A percentile compares a stretch with the other conserved stretches of the same genome.
phyloP scores from a whole-genome alignment of 2,797 vertebrate genomes.

The Xenopus petersii region DNA sequence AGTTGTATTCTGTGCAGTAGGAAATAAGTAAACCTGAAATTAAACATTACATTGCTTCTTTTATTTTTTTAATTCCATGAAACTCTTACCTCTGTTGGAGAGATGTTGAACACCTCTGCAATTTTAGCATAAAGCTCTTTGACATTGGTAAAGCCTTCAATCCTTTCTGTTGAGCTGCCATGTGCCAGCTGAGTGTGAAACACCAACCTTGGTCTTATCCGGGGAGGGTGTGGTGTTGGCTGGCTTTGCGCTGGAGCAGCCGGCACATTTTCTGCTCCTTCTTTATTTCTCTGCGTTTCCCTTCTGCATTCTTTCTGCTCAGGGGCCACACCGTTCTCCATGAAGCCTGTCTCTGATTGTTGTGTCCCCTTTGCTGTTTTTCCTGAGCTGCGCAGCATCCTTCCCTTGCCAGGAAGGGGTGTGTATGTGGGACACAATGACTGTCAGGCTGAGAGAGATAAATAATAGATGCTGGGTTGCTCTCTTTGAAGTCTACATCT shows the following conservation, averaged over 20 bases:
- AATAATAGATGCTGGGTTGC: conserved; percentile 58
- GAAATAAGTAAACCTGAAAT: too few species aligned
- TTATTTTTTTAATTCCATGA: background rate
- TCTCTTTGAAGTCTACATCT: conserved; percentile 7
- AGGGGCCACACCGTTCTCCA: conserved; percentile 80
- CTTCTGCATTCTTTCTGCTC: conserved; percentile 55
- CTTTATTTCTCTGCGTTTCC: conserved; percentile 53
- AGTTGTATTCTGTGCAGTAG: too few species aligned
- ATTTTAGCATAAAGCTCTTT: conserved; percentile 95
- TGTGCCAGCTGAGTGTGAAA: conserved; percentile 97
- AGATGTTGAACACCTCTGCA: conserved; percentile 90
- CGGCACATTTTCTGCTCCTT: conserved; percentile 54
- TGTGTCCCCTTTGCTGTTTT: conserved; percentile 46
- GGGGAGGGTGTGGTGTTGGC: conserved; percentile 58
- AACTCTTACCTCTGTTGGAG: conserved; percentile 83
- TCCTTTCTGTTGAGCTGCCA: conserved; percentile 87
- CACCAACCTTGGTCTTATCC: conserved; percentile 79
- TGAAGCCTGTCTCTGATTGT: conserved; percentile 59
- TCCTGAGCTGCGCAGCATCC: conserved; percentile 61
- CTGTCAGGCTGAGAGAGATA: conserved; percentile 15
- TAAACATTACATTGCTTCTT: too few species aligned
- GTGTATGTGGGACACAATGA: conserved; percentile 7
- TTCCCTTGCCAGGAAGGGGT: conserved; percentile 2
- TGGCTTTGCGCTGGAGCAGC: conserved; percentile 52
- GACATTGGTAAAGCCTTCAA: conserved; percentile 94